phyloP scores from a whole-genome alignment of 1,140 invertebrate genomes.

The Elysia chlorotica region DNA sequence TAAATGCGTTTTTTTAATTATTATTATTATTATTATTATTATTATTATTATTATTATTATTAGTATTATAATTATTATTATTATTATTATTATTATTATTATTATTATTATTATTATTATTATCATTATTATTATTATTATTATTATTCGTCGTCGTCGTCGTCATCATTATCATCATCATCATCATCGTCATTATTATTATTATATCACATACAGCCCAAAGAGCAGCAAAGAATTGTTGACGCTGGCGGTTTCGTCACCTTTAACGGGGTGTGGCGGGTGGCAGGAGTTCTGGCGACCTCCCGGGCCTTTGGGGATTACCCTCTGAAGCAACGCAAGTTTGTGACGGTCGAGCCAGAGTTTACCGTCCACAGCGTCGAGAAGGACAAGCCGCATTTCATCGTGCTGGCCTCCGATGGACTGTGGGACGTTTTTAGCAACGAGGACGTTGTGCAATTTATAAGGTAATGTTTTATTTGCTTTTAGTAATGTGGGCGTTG shows the following conservation, averaged over 20 bases:
- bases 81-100: too few species aligned
- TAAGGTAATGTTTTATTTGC: too few species aligned
- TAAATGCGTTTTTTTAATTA: too few species aligned
- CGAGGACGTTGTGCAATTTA: conserved; percentile 86
- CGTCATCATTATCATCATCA: not conserved
- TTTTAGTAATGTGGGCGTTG: too few species aligned
- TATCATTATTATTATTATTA: too few species aligned
- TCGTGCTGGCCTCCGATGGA: conserved; percentile 92
- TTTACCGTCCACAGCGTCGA: conserved; percentile 86
- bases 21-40: too few species aligned
- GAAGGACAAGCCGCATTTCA: conserved; percentile 79
- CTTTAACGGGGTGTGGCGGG: conserved; percentile 95
- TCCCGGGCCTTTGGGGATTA: conserved; percentile 94
- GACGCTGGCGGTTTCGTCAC: conserved; percentile 74
- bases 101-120: too few species aligned
- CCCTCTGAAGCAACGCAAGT: conserved; percentile 89
- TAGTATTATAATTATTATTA: too few species aligned
- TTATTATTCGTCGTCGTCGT: not conserved
- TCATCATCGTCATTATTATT: not conserved
- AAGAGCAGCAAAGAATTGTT: conserved; percentile 62
- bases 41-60: too few species aligned
- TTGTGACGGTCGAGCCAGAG: conserved; percentile 94
- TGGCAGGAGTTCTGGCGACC: conserved; percentile 93
- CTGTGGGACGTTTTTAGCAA: conserved; percentile 95
- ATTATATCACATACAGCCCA: conserved; percentile 57